Evolutionary conservation across 2,797 vertebrate species (phyloP), one percentile per base, ranked within the genome.

Genomic region (Leuciscus waleckii): DNA sequence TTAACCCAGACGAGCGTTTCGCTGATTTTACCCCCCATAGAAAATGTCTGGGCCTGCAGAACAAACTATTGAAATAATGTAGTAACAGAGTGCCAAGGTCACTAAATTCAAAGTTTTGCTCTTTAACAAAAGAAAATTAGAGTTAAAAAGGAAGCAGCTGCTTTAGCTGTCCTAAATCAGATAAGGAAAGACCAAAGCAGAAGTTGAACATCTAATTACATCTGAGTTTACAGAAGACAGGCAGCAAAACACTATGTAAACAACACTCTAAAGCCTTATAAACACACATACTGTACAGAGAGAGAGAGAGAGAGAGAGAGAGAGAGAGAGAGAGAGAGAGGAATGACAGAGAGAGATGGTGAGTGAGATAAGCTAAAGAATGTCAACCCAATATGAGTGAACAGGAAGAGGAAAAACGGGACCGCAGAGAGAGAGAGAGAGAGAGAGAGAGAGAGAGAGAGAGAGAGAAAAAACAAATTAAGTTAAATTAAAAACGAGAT

Each of bases 141-240:
- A 41, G 54, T 26, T 54, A 1, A 41, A 39, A 23, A 46, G 32
- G 16, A 49, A 8, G 4, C n/a, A 8, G 49, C 49, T 21, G 14
- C 41, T 35, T 26, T 5, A 35, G 13, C 63, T 63, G 78, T 82
- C 78, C 35, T 69, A 54, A 49, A 86, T 79, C 83, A 83, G 82
- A 87, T 56, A 71, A 70, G 68, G 39, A 14, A 56, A 39, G 76
- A 85, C 67, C 43, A 80, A 73, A 74, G 26, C 82, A 84, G 70
- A 69, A 70, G 73, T 65, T 71, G 51, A 35, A 78, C 83, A 83
- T 87, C 81, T 70, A 85, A 88, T 87, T 86, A 86, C 29, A 17
- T 56, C 21, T 3, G 26, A 85, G 85, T 89, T 88, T 88, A 87
- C 77, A 46, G 85, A 81, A 86, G 26, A 85, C 74, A 58, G 71